These are phyloP conservation scores for Narcine bancroftii DNA, from an alignment of 2,113 vertebrate genomes.

Conservation along the genomic window DNA sequence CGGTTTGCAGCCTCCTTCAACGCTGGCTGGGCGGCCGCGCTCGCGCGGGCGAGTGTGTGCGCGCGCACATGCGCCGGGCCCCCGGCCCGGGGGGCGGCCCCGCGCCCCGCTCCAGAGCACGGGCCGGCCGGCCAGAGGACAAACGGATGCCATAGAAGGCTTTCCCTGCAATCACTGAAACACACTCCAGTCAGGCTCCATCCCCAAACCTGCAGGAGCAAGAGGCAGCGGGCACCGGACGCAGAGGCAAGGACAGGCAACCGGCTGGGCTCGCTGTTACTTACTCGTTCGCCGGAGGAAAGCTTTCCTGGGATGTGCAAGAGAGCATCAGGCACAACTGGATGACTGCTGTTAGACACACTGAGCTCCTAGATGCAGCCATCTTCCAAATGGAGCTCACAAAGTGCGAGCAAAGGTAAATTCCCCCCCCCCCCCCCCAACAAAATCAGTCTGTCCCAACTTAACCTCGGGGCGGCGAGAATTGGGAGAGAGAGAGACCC, in stretches of 20 bases:
- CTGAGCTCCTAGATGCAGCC: slow-evolving; percentile 19
- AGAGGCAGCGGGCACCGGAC: background rate
- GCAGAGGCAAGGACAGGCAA: slow-evolving; percentile 5
- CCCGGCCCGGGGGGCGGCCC: no score
- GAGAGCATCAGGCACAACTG: slow-evolving; percentile 35
- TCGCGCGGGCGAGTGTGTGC: no score
- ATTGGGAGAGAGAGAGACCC: background rate
- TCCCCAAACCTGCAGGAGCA: background rate
- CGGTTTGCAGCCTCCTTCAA: no score
- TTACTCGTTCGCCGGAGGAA: slow-evolving; percentile 29
- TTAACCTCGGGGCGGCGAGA: background rate
- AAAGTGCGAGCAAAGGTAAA: background rate
- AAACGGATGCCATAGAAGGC: background rate
- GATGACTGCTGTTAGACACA: slow-evolving; percentile 14
- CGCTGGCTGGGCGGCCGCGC: no score
- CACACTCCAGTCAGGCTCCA: background rate
- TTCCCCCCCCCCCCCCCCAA: background rate
- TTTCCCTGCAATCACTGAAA: background rate
- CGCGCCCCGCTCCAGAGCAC: no score
- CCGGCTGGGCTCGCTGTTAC: background rate
- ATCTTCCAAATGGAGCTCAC: slow-evolving; percentile 25
- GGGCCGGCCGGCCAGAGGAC: background rate
- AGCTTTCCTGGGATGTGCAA: slow-evolving; percentile 32
- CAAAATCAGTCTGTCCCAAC: background rate
- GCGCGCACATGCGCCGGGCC: no score